These are phyloP conservation scores for Trichoplusia ni DNA, from an alignment of 1,140 invertebrate species.

Conservation along the genomic window DNA sequence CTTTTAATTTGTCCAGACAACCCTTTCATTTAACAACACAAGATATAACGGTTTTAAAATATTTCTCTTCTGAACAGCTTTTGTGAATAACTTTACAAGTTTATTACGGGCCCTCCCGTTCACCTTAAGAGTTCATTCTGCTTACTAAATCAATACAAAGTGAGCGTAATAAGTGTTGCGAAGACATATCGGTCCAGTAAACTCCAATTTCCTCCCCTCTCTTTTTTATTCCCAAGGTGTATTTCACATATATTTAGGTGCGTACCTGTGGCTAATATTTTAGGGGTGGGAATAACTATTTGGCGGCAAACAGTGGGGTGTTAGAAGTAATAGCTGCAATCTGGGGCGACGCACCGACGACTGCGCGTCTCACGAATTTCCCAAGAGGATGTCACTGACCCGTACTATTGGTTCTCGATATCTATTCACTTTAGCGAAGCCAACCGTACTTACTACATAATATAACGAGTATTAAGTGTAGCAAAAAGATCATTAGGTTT, in stretches of 20 bases:
- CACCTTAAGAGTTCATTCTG: too few relatives aligned
- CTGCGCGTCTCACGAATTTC: conserved; percentile 57
- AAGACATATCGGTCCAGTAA: conserved; percentile 34
- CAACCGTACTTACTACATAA: not conserved
- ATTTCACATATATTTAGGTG: conserved; percentile 43
- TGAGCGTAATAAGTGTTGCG: conserved; percentile 9
- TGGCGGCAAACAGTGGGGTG: conserved; percentile 60
- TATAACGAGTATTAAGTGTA: too few relatives aligned
- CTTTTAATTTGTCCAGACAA: too few relatives aligned
- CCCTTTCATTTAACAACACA: too few relatives aligned
- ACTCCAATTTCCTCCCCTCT: conserved; percentile 54
- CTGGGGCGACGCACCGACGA: conserved; percentile 47
- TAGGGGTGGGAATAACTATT: conserved; percentile 56
- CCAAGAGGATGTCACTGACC: conserved; percentile 48
- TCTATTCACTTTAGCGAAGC: too few relatives aligned
- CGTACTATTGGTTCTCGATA: conserved; percentile 38
- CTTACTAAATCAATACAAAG: conserved; percentile 21
- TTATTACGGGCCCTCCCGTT: too few relatives aligned
- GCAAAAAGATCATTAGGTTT: too few relatives aligned
- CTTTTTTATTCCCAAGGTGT: conserved; percentile 50
- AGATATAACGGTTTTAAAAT: too few relatives aligned
- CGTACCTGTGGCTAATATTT: conserved; percentile 57
- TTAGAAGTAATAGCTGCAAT: conserved; percentile 67
- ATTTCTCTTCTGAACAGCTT: too few relatives aligned
- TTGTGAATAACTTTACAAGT: too few relatives aligned